Percentiles rank a stretch among this genome's conserved stretches.
Conservation (phyloP, 2,113 vertebrate genomes). For the Boulengeromyrus knoepffleri region DNA sequence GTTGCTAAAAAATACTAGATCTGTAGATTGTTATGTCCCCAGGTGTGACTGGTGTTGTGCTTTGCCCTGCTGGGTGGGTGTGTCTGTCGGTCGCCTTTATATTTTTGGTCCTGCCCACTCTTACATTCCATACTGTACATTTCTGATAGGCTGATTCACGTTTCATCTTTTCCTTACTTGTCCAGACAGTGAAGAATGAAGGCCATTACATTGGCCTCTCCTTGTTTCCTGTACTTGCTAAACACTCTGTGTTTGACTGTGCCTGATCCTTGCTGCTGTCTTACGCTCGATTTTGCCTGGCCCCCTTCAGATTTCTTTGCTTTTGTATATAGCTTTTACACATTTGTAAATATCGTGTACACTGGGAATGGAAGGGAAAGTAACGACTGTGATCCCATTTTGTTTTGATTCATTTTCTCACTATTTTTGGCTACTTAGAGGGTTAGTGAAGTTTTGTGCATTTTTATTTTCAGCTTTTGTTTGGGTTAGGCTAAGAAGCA, state of each 20-base stretch:
- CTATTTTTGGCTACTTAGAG: background rate
- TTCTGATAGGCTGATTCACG: background rate
- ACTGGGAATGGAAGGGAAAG: background rate
- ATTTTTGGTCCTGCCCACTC: background rate
- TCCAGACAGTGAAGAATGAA: background rate
- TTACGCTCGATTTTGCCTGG: background rate
- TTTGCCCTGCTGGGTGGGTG: background rate
- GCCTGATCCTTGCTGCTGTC: background rate
- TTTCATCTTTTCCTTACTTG: background rate
- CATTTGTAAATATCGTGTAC: background rate
- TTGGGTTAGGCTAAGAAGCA: background rate
- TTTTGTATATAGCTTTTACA: background rate
- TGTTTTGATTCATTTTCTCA: background rate
- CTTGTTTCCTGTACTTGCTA: background rate
- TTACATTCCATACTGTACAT: background rate
- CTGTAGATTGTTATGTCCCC: background rate
- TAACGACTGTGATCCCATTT: background rate
- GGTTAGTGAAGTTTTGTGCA: background rate
- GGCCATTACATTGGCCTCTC: background rate
- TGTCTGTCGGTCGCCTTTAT: background rate
- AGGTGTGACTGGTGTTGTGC: background rate
- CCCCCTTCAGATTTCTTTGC: background rate
- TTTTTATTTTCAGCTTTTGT: background rate
- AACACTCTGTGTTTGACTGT: background rate
- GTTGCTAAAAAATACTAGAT: background rate